phyloP scores from a whole-genome alignment of 2,888 invertebrate species.

The Lapara coniferarum region DNA sequence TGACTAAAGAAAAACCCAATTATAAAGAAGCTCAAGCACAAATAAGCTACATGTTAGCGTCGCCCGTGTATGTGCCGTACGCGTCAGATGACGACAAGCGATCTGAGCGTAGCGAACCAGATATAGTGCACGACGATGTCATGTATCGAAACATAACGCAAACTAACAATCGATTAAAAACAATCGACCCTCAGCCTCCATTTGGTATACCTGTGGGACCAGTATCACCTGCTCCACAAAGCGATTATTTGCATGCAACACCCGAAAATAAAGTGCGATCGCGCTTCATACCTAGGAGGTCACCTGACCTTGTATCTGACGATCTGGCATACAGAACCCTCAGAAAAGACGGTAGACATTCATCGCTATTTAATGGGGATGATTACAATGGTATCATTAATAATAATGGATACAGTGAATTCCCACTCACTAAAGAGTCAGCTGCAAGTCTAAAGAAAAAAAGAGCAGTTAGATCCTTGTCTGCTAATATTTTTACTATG shows the following conservation, averaged over 20 bases:
- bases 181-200: conserved; percentile 92
- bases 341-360: conserved; percentile 89
- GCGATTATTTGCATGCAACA: conserved; percentile 92
- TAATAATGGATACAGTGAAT: conserved; percentile 72
- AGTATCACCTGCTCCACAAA: conserved; percentile 90
- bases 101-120: conserved; percentile 89
- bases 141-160: conserved; percentile 91
- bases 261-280: conserved; percentile 85
- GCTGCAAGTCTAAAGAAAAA: conserved; percentile 86
- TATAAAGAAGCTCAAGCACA: conserved; percentile 71
- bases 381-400: conserved; percentile 78
- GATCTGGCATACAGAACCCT: conserved; percentile 93
- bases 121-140: conserved; percentile 92
- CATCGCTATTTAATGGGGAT: conserved; percentile 74
- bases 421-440: conserved; percentile 65
- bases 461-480: conserved; percentile 91
- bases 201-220: conserved; percentile 96
- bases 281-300: conserved; percentile 86
- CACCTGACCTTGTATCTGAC: conserved; percentile 93
- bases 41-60: conserved; percentile 88
- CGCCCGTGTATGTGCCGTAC: conserved; percentile 85
- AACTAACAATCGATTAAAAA: conserved; percentile 88
- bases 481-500: conserved; percentile 92
- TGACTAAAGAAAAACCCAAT: conserved; percentile 78
- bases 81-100: conserved; percentile 77